Conservation (phyloP, 2,797 vertebrate genomes). For the Enoplosus armatus region DNA sequence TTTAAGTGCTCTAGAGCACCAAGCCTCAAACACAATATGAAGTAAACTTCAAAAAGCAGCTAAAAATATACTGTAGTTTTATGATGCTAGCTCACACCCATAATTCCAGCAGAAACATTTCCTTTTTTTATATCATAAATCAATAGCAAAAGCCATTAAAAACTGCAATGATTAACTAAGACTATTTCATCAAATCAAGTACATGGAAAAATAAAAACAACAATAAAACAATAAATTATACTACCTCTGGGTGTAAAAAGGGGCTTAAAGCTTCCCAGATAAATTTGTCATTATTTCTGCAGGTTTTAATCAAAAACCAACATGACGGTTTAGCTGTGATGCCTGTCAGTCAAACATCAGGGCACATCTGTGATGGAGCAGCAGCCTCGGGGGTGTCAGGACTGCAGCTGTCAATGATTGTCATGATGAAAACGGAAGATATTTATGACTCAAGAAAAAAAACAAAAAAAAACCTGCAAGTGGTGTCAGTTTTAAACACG, state of each 20-base stretch:
- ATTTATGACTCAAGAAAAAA: slow-evolving; percentile 7
- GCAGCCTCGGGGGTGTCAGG: slow-evolving; percentile 24
- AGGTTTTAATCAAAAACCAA: slow-evolving; percentile 61
- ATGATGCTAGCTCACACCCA: slow-evolving; percentile 72
- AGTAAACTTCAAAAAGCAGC: slow-evolving; percentile 68
- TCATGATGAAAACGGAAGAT: slow-evolving; percentile 50
- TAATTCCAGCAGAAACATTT: slow-evolving; percentile 71
- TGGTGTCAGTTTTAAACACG: slow-evolving; percentile 36
- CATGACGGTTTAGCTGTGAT: slow-evolving; percentile 32
- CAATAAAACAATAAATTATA: slow-evolving; percentile 83
- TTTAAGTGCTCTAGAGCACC: slow-evolving; percentile 79
- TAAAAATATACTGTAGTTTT: slow-evolving; percentile 70
- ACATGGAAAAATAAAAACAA: slow-evolving; percentile 69
- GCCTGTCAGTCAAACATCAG: slow-evolving; percentile 30
- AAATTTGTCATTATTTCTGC: slow-evolving; percentile 34
- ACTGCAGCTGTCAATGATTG: slow-evolving; percentile 66
- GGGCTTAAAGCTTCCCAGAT: slow-evolving; percentile 67
- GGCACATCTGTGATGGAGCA: slow-evolving; percentile 28
- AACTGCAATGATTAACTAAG: slow-evolving; percentile 80
- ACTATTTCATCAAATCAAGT: slow-evolving; percentile 81
- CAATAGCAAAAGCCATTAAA: slow-evolving; percentile 75
- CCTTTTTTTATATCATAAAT: slow-evolving; percentile 46
- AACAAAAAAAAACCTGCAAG: slow-evolving; percentile 22
- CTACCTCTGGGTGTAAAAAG: slow-evolving; percentile 73
- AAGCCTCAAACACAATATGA: slow-evolving; percentile 74